Conservation (phyloP, 2,113 vertebrate species). For the Hassar affinis region DNA sequence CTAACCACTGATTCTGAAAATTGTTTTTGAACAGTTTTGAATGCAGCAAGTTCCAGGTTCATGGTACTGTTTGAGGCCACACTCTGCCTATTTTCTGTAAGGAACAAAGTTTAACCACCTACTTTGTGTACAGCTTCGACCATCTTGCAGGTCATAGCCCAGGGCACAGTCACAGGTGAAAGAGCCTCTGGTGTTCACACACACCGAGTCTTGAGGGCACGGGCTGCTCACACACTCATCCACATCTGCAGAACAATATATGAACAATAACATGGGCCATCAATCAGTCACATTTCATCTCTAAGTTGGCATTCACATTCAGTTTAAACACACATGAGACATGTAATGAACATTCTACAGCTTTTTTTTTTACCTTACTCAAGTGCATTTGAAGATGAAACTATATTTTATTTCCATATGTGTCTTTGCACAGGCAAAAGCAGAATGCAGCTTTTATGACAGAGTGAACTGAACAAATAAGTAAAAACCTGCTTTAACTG, state of each 20-base stretch:
- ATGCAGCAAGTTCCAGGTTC: background rate
- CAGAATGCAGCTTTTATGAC: background rate
- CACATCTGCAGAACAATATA: conserved; percentile 72
- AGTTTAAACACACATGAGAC: background rate
- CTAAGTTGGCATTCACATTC: background rate
- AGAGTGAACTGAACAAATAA: background rate
- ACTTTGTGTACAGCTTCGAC: conserved; percentile 85
- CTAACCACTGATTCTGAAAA: conserved; percentile 5
- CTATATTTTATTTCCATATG: background rate
- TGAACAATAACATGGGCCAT: conserved; percentile 12
- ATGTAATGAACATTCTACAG: background rate
- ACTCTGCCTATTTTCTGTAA: background rate
- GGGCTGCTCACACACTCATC: conserved; percentile 83
- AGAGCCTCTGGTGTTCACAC: conserved; percentile 83
- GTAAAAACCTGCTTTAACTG: background rate
- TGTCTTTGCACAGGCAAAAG: background rate
- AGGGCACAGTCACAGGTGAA: conserved; percentile 86
- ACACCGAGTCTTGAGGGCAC: conserved; percentile 79
- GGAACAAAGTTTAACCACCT: conserved; percentile 52
- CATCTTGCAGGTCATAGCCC: conserved; percentile 87
- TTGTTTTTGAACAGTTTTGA: background rate
- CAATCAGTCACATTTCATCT: conserved; percentile 11
- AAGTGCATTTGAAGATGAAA: background rate
- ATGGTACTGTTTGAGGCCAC: too few species aligned
- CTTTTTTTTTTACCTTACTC: background rate